phyloP scores from a whole-genome alignment of 2,888 invertebrate genomes.

The Lumbricus terrestris region DNA sequence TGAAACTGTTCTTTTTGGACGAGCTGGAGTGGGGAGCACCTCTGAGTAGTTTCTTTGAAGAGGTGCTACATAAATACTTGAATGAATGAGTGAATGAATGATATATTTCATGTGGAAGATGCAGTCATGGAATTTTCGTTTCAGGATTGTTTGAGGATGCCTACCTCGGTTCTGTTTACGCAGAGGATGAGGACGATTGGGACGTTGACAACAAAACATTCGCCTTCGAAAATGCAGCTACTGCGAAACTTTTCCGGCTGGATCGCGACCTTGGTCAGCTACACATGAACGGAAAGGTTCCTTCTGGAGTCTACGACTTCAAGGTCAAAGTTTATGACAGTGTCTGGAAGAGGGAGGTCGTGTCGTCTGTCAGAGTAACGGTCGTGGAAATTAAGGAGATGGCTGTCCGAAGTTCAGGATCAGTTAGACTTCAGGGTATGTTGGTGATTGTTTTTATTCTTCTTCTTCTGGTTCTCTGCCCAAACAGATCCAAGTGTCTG shows the following conservation, averaged over 20 bases:
- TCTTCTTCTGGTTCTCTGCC: too few relatives aligned
- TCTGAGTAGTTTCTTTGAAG: too few relatives aligned
- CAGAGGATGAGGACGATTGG: slow-evolving; percentile 97
- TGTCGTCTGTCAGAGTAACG: slow-evolving; percentile 69
- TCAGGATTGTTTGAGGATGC: slow-evolving; percentile 69
- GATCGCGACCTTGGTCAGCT: slow-evolving; percentile 92
- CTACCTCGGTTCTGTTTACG: slow-evolving; percentile 90
- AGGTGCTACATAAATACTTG: too few relatives aligned
- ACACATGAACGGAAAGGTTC: slow-evolving; percentile 88
- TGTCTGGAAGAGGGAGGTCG: slow-evolving; percentile 73
- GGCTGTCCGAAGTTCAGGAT: slow-evolving; percentile 94
- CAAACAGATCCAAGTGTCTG: too few relatives aligned
- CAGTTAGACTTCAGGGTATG: slow-evolving; percentile 72
- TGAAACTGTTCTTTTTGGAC: too few relatives aligned
- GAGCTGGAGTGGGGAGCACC: too few relatives aligned
- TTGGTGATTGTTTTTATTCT: background rate
- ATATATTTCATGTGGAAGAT: background rate
- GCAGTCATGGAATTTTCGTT: background rate
- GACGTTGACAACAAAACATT: slow-evolving; percentile 96
- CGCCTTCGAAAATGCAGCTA: slow-evolving; percentile 43
- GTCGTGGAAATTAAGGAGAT: slow-evolving; percentile 93
- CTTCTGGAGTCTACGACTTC: slow-evolving; percentile 79
- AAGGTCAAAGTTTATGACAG: slow-evolving; percentile 83
- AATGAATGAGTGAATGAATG: too few relatives aligned
- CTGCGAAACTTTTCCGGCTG: slow-evolving; percentile 57